Base-by-base conservation (phyloP, 2,113 vertebrate species). In the Phainopepla nitens region DNA sequence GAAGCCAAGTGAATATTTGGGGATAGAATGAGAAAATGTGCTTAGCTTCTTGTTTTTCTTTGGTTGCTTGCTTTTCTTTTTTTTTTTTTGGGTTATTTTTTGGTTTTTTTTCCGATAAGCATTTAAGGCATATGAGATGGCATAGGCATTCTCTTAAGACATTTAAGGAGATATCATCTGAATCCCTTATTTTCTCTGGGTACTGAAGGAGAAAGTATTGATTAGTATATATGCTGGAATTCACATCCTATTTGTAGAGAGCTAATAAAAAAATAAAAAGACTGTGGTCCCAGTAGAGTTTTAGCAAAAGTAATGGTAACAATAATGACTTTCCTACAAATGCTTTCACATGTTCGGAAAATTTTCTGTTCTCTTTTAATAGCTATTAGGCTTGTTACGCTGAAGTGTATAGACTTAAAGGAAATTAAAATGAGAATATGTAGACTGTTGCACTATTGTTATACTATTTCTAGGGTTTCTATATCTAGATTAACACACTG, bases 181-280 rank as follows among this genome's bases (percentile, higher is more conserved):
- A 96, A 97, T 94, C 70, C 72, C 80, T 96, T 96, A 96, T 97
- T 97, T 97, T 96, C 95, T 96, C 71, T 89, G 87, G 60, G 90
- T 97, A 88, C 94, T 97, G 93, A 97, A 96, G 96, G 90, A 97
- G 97, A 98, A 97, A 97, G 95, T 97, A 96, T 95, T 96, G 96
- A 97, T 98, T 97, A 90, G 72, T 49, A 17, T 85, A 97, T 90
- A 69, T 87, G 81, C 73, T 92, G 65, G 94, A 96, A 97, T 93
- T 94, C 61, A 85, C 66, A 93, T 94, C 79, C 51, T 88, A 90
- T 96, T 90, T 94, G 94, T 94, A 86, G 88, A 97, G 75, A 94
- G 79, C 87, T 97, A 97, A 97, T 97, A 97, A 96, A 97, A 97
- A 97, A 91, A 83, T 90, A 95, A 97, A 96, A 97, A 96, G 76